Evolutionary conservation across 2,888 invertebrate species (phyloP), one percentile per base, ranked within the genome.

Genomic region (Congeria kusceri): DNA sequence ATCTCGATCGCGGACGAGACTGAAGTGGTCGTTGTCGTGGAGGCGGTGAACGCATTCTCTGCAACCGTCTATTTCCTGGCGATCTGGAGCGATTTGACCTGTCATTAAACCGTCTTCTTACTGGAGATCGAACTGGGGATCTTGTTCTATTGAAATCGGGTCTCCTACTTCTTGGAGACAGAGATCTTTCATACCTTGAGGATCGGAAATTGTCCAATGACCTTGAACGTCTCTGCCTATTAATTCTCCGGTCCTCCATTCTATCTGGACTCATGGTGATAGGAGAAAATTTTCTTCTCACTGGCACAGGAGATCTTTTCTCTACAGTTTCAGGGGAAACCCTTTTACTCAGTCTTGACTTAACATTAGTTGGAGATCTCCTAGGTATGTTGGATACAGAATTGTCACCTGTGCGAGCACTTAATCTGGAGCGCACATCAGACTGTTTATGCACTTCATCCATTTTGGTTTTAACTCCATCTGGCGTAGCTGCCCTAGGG

Each of bases 261-360:
- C 75, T 56, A 28, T 64, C 68, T 18, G 80, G 80, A 74, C 66
- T 66, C 20, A 23, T 13, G 20, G 28, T 57, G n/a, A 59, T 68
- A 1, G 75, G 74, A 39, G 39, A 39, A 9, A 39, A 39, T 39
- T 39, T 39, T 39, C 39, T 39, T 39, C 39, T 39, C 39, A 13
- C 39, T 15, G 1, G 3, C 15, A 39, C 3, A 11, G 39, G 39
- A 39, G 39, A 39, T 39, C 39, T 39, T 39, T 39, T 39, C 39
- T 39, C 39, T 13, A 39, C 39, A 39, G 3, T 39, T 39, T 39
- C 39, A 32, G 32, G 32, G 15, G 79, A 75, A 5, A 79, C 46
- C 56, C 75, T 47, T 56, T 71, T 71, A 75, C 80, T 80, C 4
- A 80, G 64, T 69, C 80, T 80, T 25, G 76, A 76, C 64, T 46